A percentile compares a stretch with the other conserved stretches of the same genome.
phyloP scores from a whole-genome alignment of 1,140 invertebrate genomes.

The Ceratosolen solmsi region DNA sequence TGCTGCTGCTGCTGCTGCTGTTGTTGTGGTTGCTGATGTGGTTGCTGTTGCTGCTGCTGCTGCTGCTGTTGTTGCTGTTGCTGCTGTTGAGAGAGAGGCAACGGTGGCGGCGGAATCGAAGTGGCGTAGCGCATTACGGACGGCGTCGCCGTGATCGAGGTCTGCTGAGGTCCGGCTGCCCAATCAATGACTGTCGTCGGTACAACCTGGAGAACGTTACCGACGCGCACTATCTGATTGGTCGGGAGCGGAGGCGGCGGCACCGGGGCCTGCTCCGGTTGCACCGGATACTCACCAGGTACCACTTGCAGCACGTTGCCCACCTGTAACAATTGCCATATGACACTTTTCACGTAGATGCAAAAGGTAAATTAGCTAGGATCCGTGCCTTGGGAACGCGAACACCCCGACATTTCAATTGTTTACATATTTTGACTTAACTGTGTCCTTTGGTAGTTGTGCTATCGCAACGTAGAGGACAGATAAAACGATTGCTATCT shows the following conservation, averaged over 20 bases:
- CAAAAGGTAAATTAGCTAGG: background rate
- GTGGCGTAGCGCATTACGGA: background rate
- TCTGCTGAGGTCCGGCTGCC: constrained; percentile 47
- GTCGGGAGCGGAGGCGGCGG: constrained; percentile 42
- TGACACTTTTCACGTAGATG: background rate
- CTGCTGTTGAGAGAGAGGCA: background rate
- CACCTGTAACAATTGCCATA: constrained; percentile 65
- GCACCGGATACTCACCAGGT: constrained; percentile 60
- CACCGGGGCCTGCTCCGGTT: constrained; percentile 36
- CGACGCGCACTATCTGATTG: constrained; percentile 61
- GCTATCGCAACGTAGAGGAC: too few relatives aligned
- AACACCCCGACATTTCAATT: too few relatives aligned
- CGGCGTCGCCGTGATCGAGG: background rate
- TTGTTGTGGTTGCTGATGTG: background rate
- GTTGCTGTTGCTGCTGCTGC: background rate
- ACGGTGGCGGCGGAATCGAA: background rate
- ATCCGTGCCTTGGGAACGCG: too few relatives aligned
- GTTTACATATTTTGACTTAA: too few relatives aligned
- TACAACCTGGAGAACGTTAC: constrained; percentile 69
- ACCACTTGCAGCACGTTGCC: constrained; percentile 77
- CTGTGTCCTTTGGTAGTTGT: too few relatives aligned
- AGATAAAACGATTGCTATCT: too few relatives aligned
- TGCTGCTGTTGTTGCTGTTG: background rate
- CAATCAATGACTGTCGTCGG: constrained; percentile 69
- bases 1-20: background rate